phyloP scores from a whole-genome alignment of 1,140 invertebrate species.

The Lethrus apterus region DNA sequence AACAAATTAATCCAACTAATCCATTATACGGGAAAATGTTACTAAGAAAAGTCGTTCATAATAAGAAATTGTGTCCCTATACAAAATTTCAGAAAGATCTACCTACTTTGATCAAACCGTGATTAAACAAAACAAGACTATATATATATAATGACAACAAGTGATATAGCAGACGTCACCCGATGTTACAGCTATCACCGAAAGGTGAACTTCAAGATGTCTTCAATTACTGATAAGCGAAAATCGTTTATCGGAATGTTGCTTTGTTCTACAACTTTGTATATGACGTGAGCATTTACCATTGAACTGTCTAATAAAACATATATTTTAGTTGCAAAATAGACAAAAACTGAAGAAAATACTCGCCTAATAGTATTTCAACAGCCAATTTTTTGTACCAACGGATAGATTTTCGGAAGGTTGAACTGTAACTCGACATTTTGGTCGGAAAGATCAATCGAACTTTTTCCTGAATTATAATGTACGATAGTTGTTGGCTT shows the following conservation, averaged over 20 bases:
- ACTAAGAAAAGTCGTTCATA: no score
- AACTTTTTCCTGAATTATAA: background rate
- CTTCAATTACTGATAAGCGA: conserved; percentile 1
- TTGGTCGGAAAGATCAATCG: background rate
- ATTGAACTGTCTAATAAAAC: background rate
- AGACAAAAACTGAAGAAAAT: background rate
- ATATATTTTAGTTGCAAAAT: background rate
- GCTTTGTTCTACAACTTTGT: background rate
- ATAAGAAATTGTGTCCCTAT: no score
- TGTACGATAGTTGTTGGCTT: background rate
- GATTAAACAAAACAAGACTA: no score
- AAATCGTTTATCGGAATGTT: conserved; percentile 1
- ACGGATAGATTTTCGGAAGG: no score
- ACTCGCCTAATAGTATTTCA: background rate
- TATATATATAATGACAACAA: no score
- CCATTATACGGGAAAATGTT: no score
- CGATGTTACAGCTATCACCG: no score
- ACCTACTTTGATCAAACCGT: no score
- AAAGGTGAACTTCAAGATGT: background rate
- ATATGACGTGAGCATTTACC: background rate
- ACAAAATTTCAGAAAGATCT: no score
- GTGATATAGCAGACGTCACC: no score
- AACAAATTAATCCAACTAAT: no score
- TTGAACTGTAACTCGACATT: background rate
- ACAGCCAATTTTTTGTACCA: no score